Evolutionary conservation across 1,140 invertebrate genomes (phyloP), one percentile per base, ranked within the genome.

Genomic region (Drosophila tristis): DNA sequence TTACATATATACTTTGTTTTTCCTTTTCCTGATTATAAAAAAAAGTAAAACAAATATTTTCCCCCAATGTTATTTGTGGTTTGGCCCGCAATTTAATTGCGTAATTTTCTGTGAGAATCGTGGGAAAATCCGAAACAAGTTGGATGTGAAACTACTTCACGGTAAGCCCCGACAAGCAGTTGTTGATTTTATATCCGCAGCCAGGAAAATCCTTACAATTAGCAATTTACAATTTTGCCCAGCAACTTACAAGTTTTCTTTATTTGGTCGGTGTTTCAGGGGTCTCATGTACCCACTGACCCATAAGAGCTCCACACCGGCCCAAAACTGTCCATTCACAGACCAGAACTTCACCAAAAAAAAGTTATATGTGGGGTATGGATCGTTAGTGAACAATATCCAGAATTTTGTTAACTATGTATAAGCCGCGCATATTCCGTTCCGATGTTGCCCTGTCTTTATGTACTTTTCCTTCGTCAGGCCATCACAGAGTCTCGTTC

Each of bases 31-130:
- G 39, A 35, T 42, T 4, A 11, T 29, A 16, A 20, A 49, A 61
- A 43, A 29, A 48, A 43, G 60, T 74, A 78, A 59, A 62, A 81
- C 75, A 87, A 86, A 81, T 86, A 87, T 78, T 78, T 63, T 56
- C 56, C 48, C 44, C 62, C 66, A 78, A 74, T 78, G 74, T 75
- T 73, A 62, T 78, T 50, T 81, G 74, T 35, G 74, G 78, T 57
- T 60, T 54, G 56, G 70, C 26, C 47, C 42, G 70, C 68, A 50
- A 64, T 78, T 45, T 43, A 65, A 42, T 74, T 49, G 66, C 57
- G 50, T 1, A 20, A 20, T 44, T 48, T 48, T 11, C 8, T 9
- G 50, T 4, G 26, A 42, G 45, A 47, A 74, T 58, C 74, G 58
- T 51, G 9, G 4, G 11, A 9, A 35, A 35, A 11, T 4, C 31